Base-by-base conservation (phyloP, 2,888 invertebrate species). In the Caenorhabditis sp. region DNA sequence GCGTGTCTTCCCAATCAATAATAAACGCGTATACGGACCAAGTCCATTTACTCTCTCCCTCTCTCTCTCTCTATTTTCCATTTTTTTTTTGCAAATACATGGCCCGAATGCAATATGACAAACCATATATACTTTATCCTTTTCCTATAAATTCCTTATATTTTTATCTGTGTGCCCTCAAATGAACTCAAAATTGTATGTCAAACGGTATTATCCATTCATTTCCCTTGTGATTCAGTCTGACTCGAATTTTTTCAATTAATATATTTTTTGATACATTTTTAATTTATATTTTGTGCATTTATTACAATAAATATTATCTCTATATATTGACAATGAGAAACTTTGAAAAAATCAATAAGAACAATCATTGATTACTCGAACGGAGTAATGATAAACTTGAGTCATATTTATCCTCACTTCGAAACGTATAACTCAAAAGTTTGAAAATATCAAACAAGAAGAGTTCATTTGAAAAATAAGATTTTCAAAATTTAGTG, bases 111-210 rank as follows among this genome's bases (percentile, higher is more conserved):
- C 68, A 68, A 68, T 68, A 66, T 36, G 27, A 57, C 43, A 52
- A 52, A 23, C 23, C 52, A 52, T 52, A 52, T 58, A 20, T 58
- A 17, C 57, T 21, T 36, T 58, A n/a, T 36, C 20, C 26, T 4
- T 20, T 20, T 3, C 26, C 5, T 8, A 8, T 5, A 26, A 5
- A 1, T 20, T 36, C 57, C 57, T 20, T n/a, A 4, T 36, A 20
- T 36, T 20, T 14, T 36, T 27, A 20, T 58, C 21, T 58, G 20
- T 58, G 36, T 58, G 57, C 26, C 57, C 36, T 58, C 57, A 36
- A 58, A 65, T 58, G 70, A 70, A 70, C 70, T 70, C 70, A 58
- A 65, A 43, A 43, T 63, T 70, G 70, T 70, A 70, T 69, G 69
- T 70, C 70, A 61, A 62, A 70, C 65, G 70, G 70, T 70, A 68